Conservation (phyloP, 2,113 vertebrate genomes). For the Tragelaphus buxtoni region DNA sequence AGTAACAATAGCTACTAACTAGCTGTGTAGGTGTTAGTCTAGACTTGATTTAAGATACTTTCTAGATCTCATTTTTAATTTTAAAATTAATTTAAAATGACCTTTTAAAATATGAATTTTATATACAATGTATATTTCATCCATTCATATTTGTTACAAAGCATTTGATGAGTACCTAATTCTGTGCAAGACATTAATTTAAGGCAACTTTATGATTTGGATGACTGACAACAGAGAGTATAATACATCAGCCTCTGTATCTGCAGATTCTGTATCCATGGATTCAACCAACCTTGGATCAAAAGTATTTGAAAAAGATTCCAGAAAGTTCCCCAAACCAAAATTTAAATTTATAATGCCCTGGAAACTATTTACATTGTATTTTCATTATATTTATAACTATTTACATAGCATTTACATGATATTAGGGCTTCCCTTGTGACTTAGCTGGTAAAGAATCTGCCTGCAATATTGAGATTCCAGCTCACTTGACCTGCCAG, state of each 20-base stretch:
- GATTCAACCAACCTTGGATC: background rate
- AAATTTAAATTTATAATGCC: background rate
- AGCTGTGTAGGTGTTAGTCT: background rate
- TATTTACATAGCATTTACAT: background rate
- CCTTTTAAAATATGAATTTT: background rate
- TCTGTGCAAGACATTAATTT: background rate
- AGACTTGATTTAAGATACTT: background rate
- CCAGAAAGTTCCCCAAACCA: background rate
- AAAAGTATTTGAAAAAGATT: background rate
- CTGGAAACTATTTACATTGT: background rate
- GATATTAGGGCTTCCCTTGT: background rate
- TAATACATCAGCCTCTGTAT: background rate
- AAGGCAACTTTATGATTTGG: background rate
- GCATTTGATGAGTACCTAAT: background rate
- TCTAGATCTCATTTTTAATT: background rate
- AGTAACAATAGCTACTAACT: background rate
- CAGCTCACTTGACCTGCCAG: background rate
- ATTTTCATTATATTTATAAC: background rate
- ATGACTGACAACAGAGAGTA: background rate
- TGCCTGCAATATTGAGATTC: background rate
- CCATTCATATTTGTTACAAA: background rate
- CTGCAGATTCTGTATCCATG: background rate
- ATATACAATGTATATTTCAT: background rate
- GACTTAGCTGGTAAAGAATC: background rate
- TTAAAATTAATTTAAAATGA: background rate